A percentile compares a stretch with the other conserved stretches of the same genome.
Conservation (phyloP, 2,888 invertebrate genomes). For the Catocala fraxini region DNA sequence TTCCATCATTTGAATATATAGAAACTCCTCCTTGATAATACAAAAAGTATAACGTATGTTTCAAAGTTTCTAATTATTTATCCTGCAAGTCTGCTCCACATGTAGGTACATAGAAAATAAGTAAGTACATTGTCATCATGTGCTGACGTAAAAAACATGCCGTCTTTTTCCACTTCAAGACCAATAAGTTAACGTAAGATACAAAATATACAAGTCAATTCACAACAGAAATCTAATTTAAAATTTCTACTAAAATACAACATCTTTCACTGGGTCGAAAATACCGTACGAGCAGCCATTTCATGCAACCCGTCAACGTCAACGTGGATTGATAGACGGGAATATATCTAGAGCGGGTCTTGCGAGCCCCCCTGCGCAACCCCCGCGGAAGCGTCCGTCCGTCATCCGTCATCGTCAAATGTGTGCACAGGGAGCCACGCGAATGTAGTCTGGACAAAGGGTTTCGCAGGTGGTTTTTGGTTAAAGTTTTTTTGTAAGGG, state of each 20-base stretch:
- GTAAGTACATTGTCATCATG: no score
- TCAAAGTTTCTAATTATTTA: no score
- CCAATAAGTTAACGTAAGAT: no score
- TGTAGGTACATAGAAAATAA: no score
- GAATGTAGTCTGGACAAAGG: conserved; percentile 49
- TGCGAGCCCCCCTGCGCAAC: conserved; percentile 49
- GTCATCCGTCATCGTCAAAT: conserved; percentile 76
- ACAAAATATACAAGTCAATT: background rate
- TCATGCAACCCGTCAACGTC: conserved; percentile 75
- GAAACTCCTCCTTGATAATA: no score
- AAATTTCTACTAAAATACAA: conserved; percentile 41
- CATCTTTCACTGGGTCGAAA: conserved; percentile 47
- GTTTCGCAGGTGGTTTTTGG: conserved; percentile 39
- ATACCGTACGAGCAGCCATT: conserved; percentile 57
- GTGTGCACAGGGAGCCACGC: conserved; percentile 52
- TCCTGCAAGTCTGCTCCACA: no score
- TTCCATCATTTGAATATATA: no score
- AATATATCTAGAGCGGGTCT: conserved; percentile 73
- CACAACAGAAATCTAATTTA: conserved; percentile 16
- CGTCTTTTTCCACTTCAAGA: no score
- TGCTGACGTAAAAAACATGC: no score
- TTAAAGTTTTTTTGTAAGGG: conserved; percentile 8
- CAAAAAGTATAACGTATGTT: no score
- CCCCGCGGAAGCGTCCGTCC: conserved; percentile 63
- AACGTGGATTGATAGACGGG: conserved; percentile 73